Base-by-base conservation (phyloP, 2,113 vertebrate species). In the Peromyscus leucopus region DNA sequence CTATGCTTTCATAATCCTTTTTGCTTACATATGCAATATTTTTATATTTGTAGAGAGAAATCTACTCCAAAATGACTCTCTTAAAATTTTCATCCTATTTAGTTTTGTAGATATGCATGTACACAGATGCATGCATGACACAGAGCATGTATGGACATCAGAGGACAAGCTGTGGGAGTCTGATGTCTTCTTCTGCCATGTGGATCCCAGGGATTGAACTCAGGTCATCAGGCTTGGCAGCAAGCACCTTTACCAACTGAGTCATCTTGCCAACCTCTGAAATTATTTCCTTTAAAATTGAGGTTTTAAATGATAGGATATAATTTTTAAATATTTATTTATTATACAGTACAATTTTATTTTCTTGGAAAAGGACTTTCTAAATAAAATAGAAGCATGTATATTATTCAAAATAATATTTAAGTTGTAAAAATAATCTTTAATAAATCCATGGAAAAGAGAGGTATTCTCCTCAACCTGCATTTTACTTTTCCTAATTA, bases 241-340 rank as follows among this genome's bases (percentile, higher is more conserved):
- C 59, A 31, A 46, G 8, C 8, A 3, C 17, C 61, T 67, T 67
- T 39, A 84, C 12, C 22, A 39, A 39, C 80, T 61, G 57, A 84
- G 57, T 36, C 57, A 28, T 39, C 36, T 61, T 28, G 42, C 61
- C 28, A 67, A 31, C 16, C 2, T 67, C 28, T 96, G 90, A 87
- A 95, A 90, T 85, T 72, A 93, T 90, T 89, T 94, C 11, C 48
- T 83, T 94, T 97, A 83, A 91, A 75, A 86, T 19, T 80, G 13
- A 83, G 67, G 72, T 89, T 94, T 55, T 86, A 57, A 69, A 87
- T 48, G 84, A 75, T 11, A 89, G 5, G 71, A 79, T 93, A 93
- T 87, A 93, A 71, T 63, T 93, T 96, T 96, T 21, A 57, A 87
- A 79, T 90, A 92, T 55, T 91, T 95, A 85, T 24, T 71, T 71